phyloP scores from a whole-genome alignment of 2,797 vertebrate species.

The Molossus molossus region DNA sequence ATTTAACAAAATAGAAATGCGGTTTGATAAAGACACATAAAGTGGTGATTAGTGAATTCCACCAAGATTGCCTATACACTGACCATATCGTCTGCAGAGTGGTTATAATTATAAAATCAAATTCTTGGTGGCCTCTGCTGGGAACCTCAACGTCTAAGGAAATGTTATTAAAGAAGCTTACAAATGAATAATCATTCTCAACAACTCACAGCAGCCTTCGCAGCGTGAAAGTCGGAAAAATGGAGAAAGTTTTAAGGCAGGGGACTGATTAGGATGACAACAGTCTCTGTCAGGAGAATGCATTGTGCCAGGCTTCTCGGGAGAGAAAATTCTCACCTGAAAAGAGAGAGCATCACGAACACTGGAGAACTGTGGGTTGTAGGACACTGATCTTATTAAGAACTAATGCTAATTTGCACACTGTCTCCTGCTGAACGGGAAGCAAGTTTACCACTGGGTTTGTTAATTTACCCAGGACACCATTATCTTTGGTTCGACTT shows the following conservation, averaged over 20 bases:
- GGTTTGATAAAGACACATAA: constrained; percentile 71
- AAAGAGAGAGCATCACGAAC: constrained; percentile 92
- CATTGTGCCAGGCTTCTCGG: constrained; percentile 93
- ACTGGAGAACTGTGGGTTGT: constrained; percentile 90
- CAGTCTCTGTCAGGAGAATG: constrained; percentile 94
- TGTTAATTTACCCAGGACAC: constrained; percentile 99
- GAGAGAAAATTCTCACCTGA: constrained; percentile 98
- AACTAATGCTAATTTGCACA: constrained; percentile 98
- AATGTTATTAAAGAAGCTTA: constrained; percentile 97
- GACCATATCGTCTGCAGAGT: constrained; percentile 90
- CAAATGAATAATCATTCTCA: constrained; percentile 96
- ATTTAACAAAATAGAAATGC: constrained; percentile 78
- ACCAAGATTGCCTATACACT: constrained; percentile 82
- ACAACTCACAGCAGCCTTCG: constrained; percentile 94
- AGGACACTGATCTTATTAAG: constrained; percentile 97
- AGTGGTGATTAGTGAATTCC: constrained; percentile 82
- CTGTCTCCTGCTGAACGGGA: constrained; percentile 96
- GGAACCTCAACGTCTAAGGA: constrained; percentile 92
- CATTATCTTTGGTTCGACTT: constrained; percentile 93
- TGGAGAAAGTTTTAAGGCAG: constrained; percentile 94
- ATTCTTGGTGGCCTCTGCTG: constrained; percentile 91
- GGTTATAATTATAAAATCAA: constrained; percentile 95
- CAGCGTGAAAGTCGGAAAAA: constrained; percentile 93
- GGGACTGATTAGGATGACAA: constrained; percentile 95
- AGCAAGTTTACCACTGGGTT: constrained; percentile 98